These are phyloP conservation scores for Drosophila dives DNA, from an alignment of 2,888 invertebrate genomes.

Conservation along the genomic window DNA sequence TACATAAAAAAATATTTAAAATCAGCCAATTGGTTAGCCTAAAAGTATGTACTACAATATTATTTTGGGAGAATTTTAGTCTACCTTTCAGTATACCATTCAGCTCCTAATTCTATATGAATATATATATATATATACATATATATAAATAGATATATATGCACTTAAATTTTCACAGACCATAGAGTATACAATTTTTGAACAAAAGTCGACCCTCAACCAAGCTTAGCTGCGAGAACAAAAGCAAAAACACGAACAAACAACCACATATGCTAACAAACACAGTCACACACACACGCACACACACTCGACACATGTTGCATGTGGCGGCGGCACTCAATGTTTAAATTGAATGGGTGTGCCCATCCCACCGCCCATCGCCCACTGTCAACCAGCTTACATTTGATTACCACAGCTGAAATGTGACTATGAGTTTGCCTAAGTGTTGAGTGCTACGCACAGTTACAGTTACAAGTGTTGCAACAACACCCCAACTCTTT, in stretches of 20 bases:
- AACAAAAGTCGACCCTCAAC: slow-evolving; percentile 7
- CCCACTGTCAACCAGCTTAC: slow-evolving; percentile 35
- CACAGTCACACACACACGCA: not conserved
- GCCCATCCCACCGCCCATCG: not conserved
- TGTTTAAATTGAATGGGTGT: slow-evolving; percentile 24
- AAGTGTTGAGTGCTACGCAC: slow-evolving; percentile 39
- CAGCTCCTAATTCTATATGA: not conserved
- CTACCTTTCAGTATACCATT: not conserved
- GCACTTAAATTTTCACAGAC: not conserved
- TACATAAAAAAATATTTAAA: slow-evolving; percentile 5
- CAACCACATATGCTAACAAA: not conserved
- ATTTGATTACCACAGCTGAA: slow-evolving; percentile 57
- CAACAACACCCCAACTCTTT: slow-evolving; percentile 15
- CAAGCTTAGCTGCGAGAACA: slow-evolving; percentile 12
- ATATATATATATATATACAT: not conserved
- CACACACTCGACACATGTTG: slow-evolving; percentile 25
- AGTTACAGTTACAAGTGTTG: slow-evolving; percentile 26
- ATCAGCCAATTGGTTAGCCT: slow-evolving; percentile 14
- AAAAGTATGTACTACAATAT: slow-evolving; percentile 58
- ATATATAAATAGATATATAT: not conserved
- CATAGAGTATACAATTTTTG: not conserved
- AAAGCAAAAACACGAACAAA: slow-evolving; percentile 6
- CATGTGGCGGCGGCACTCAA: slow-evolving; percentile 25
- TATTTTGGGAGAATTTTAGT: not conserved
- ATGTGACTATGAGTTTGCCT: slow-evolving; percentile 37